Base-by-base conservation (phyloP, 2,113 vertebrate species). In the Rhadina sibilatrix region DNA sequence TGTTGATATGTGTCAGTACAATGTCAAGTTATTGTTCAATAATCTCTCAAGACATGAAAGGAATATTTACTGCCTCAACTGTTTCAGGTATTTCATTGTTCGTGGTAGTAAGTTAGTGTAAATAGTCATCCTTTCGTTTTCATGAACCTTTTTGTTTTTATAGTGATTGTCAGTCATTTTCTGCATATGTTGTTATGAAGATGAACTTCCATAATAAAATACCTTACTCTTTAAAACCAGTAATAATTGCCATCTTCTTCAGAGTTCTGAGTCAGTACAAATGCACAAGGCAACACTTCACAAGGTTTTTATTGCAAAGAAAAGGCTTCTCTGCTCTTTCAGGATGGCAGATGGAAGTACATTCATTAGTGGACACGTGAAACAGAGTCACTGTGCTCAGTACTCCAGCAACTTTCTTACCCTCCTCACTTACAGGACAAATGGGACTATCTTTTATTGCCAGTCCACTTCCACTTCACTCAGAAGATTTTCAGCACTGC, bases 1-100 rank as follows among this genome's bases (percentile, higher is more conserved):
- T 44, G 92, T 96, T 94, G 97, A 70, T 96, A 49, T 72, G 72
- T 96, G 93, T 97, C 92, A 94, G 70, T 92, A 93, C 93, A 97
- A 90, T 94, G 95, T 97, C 96, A 94, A 93, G 95, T 94, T 97
- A 79, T 79, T 93, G 87, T 96, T 96, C 86, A 82, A 30, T 97
- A 93, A 96, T 96, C 96, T 90, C 87, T 76, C 71, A 94, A 96
- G 91, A 91, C 87, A 86, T 96, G 82, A 96, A 96, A 93, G 84
- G 93, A 87, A 76, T 96, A 96, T 82, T 96, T 93, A 87, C 74
- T 95, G 61, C 74, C 83, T 89, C 71, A 65, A 79, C 87, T 89
- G 72, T 91, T 97, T 91, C 71, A 81, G 60, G 46, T 94, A 44
- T 94, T 90, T 87, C 30, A 46, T 72, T 92, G 70, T 76, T 76